Base-by-base conservation (phyloP, 2,888 invertebrate species). In the Elegia similella region DNA sequence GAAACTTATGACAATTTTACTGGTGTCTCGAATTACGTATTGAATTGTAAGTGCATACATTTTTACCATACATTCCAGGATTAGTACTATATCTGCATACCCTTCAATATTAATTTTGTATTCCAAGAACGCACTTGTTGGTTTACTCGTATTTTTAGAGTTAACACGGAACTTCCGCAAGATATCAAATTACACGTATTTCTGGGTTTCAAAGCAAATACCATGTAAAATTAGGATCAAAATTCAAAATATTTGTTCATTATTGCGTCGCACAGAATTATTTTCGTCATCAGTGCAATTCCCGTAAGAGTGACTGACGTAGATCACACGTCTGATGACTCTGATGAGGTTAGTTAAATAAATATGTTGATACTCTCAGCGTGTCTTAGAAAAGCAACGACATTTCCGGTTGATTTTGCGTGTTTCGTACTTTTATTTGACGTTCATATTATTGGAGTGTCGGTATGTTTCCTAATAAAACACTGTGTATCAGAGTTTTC, bases 241-340 rank as follows among this genome's bases (percentile, higher is more conserved):
- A 54, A 54, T 10, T 17, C 44, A 62, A 56, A 64, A 64, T 62
- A 62, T 64, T 64, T 61, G 52, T 42, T 42, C 13, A 58, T 38
- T 7, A 42, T 50, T 50, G 44, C 60, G 60, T 60, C 46, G 58
- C 29, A 47, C 16, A 12, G 38, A 32, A 42, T 34, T 42, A 10
- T 59, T 53, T 50, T 32, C 10, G 42, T 29, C 43, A 1, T 32
- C 12, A 38, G n/a, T 32, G 53, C 16, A 29, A 34, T 59, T 57
- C 56, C 44, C 44, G 53, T 30, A 58, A 52, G 29, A 56, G 42
- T 44, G 55, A 62, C 57, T 80, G 80, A 82, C 78, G 80, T 64
- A 78, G 38, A 57, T 76, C 48, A 62, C 71, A 73, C 73, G 52
- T 23, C 47, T 42, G 23, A 5, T 23, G 23, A 23, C 50, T 23